A percentile compares a stretch with the other conserved stretches of the same genome.
These are phyloP conservation scores for Malurus melanocephalus DNA, from an alignment of 2,113 vertebrate species.

Conservation along the genomic window DNA sequence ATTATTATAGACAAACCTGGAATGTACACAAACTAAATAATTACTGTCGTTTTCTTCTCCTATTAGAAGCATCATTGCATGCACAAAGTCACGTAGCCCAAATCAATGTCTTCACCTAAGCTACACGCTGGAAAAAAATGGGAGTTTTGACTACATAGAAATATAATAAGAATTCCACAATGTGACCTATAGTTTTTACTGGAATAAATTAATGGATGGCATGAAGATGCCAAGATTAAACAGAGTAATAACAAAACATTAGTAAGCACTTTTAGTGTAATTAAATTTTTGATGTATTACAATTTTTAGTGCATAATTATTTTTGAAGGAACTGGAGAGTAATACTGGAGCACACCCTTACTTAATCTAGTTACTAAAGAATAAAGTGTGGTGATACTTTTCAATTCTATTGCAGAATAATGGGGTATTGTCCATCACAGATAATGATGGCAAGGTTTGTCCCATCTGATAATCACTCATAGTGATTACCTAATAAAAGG, in stretches of 20 bases:
- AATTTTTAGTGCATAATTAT: conserved; percentile 49
- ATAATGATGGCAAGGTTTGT: conserved; percentile 27
- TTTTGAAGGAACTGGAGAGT: conserved; percentile 44
- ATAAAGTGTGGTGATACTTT: conserved; percentile 55
- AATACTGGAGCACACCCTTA: conserved; percentile 43
- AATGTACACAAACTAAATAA: background rate
- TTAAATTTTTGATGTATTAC: conserved; percentile 71
- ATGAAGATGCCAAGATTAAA: conserved; percentile 53
- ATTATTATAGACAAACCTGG: background rate
- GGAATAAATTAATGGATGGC: conserved; percentile 60
- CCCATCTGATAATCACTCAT: conserved; percentile 24
- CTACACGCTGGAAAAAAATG: background rate
- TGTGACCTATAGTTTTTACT: conserved; percentile 43
- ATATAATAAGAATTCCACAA: conserved; percentile 23
- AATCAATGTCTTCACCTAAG: background rate
- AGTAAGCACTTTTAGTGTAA: conserved; percentile 57
- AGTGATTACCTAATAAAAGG: conserved; percentile 53
- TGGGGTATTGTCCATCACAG: conserved; percentile 35
- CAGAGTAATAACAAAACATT: conserved; percentile 57
- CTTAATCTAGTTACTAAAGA: conserved; percentile 20
- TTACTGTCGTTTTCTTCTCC: background rate
- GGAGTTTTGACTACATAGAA: background rate
- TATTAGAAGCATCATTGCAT: background rate
- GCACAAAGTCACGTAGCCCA: background rate
- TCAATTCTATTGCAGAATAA: conserved; percentile 42